phyloP scores from a whole-genome alignment of 2,113 vertebrate species.

The Gymnocephalus cernua region DNA sequence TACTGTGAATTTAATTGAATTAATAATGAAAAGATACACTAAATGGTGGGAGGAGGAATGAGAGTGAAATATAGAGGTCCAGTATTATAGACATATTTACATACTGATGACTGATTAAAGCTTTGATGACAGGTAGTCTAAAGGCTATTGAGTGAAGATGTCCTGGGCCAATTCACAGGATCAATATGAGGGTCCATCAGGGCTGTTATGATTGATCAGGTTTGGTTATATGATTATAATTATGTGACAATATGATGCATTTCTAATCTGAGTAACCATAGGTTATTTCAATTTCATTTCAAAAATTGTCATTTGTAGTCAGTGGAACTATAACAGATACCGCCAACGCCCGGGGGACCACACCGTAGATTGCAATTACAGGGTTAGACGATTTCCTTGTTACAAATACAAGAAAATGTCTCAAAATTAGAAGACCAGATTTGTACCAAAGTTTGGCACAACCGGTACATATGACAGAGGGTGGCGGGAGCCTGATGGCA shows the following conservation, averaged over 20 bases:
- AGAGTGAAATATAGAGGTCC: neutral
- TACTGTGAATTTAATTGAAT: conserved; percentile 5
- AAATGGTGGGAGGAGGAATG: neutral
- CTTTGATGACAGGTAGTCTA: conserved; percentile 12
- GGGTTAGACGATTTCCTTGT: no score
- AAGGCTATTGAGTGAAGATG: conserved; percentile 5
- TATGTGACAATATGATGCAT: neutral
- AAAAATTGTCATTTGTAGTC: conserved; percentile 5
- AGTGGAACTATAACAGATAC: neutral
- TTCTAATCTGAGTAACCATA: neutral
- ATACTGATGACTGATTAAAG: conserved; percentile 12
- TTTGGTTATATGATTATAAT: neutral
- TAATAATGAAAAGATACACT: neutral
- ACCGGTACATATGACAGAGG: no score
- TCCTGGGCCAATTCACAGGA: neutral
- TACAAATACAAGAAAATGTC: no score
- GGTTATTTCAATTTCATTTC: neutral
- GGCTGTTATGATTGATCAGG: conserved; percentile 13
- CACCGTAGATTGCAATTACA: no score
- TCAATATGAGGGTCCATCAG: neutral
- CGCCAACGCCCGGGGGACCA: no score
- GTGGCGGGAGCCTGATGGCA: no score
- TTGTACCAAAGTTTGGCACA: no score
- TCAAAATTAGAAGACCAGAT: no score
- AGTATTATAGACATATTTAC: neutral